Evolutionary conservation across 2,797 vertebrate species (phyloP), one percentile per base, ranked within the genome.

Genomic region (Geotria australis): DNA sequence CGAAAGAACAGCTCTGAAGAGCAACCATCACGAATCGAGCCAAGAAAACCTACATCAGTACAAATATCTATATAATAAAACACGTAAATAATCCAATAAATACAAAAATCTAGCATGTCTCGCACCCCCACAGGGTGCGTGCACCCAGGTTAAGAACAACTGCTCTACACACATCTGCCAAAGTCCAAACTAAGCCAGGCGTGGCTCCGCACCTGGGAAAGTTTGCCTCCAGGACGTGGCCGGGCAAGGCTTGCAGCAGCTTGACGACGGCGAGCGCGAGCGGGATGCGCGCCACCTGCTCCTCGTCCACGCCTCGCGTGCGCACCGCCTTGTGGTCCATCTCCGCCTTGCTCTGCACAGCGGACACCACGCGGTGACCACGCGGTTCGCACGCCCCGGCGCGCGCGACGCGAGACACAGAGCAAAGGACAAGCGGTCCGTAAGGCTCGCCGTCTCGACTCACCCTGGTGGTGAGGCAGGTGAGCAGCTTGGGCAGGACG

Each of bases 251-350:
- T 69, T 83, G 83, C 84, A 98, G 84, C 64, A 98, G 71, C 58
- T 80, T 85, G 62, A 98, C 76, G 81, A 96, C 82, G 56, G 89
- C 83, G 63, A 95, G 96, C 45, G 85, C 91, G 9, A 98, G 71
- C 0, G 91, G 89, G 10, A 96, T 69, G 53, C 83, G 73, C 55
- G 64, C 76, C 15, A 95, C 82, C 62, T 95, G 86, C 15, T 98
- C 91, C 1, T 89, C 81, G 58, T 84, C 86, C 63, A 83, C 80
- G 1, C 75, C 69, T n/a, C 75, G 93, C 1, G 83, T 86, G 65
- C 83, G 94, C 60, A 82, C 75, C 2, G 73, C 66, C 64, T 96
- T 98, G 70, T 95, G 89, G 48, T 96, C 84, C 45, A 89, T 83
- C 0, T 98, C 91, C 55, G 83, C 75, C 66, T 83, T 81, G 46